phyloP scores from a whole-genome alignment of 30 jellyfish, hydroid and myxozoan species.

The Catostylus mosaicus region DNA sequence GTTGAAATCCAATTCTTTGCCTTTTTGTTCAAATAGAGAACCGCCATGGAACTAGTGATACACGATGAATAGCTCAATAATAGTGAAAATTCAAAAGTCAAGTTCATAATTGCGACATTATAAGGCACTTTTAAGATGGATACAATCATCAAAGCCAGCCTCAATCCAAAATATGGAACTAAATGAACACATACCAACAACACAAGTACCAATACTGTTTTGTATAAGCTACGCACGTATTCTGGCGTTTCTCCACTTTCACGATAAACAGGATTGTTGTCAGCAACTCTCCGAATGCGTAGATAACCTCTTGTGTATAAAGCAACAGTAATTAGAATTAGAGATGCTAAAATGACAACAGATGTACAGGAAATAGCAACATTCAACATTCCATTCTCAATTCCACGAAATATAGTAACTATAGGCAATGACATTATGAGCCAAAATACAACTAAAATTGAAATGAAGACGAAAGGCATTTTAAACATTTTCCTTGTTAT shows the following conservation, averaged over 20 bases:
- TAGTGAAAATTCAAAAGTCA: background rate
- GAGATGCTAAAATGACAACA: background rate
- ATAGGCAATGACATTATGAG: background rate
- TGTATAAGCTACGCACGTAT: constrained; percentile 8
- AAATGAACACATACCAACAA: background rate
- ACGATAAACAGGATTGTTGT: constrained; percentile 4
- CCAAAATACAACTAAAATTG: background rate
- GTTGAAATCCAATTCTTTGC: constrained; percentile 10
- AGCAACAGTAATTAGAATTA: background rate
- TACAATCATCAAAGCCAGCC: background rate
- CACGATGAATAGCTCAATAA: background rate
- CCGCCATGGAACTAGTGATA: background rate
- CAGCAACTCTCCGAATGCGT: constrained; percentile 1
- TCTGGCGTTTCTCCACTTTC: background rate
- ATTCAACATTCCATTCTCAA: background rate
- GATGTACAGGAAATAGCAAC: background rate
- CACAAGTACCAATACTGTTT: background rate
- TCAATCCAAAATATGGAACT: background rate
- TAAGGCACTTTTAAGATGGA: background rate
- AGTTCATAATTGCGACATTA: background rate
- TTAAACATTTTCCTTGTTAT: background rate
- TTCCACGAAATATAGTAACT: background rate
- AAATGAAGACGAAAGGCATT: background rate
- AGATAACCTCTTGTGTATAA: constrained; percentile 1
- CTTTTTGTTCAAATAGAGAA: background rate